Evolutionary conservation across 2,888 invertebrate species (phyloP).

Genomic region (Antitype chi): DNA sequence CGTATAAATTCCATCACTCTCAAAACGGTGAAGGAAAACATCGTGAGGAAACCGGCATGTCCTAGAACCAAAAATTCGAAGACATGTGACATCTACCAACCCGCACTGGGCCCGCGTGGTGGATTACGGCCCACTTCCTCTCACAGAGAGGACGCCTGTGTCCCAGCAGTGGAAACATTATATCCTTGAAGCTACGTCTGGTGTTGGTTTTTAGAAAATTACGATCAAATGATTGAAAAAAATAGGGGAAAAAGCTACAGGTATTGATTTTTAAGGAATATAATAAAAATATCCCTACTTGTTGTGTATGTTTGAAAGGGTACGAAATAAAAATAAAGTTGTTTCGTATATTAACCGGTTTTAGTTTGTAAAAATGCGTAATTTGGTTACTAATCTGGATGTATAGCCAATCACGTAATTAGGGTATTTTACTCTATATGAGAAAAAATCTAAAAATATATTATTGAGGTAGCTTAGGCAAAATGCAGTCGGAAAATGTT

Average conservation of each 20-base stretch:
- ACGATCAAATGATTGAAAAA: slow-evolving; percentile 5
- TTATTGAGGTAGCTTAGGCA: too few species aligned
- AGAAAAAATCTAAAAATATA: too few species aligned
- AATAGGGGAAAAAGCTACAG: slow-evolving; percentile 15
- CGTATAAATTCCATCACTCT: too few species aligned
- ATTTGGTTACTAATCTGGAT: neutral
- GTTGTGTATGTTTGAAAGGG: slow-evolving; percentile 11
- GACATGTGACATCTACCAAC: neutral
- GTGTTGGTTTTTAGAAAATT: neutral
- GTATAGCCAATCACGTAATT: neutral
- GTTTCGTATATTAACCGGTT: slow-evolving; percentile 15
- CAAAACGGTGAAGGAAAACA: too few species aligned
- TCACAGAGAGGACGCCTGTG: neutral
- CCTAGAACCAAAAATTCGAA: too few species aligned
- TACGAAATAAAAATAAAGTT: neutral
- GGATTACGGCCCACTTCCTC: neutral
- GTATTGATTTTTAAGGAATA: slow-evolving; percentile 44
- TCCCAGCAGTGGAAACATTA: neutral
- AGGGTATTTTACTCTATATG: too few species aligned
- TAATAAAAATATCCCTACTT: neutral
- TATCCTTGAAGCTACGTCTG: neutral
- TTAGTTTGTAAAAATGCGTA: neutral
- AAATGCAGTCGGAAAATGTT: too few species aligned
- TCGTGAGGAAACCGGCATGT: too few species aligned
- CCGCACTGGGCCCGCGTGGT: neutral